These are phyloP conservation scores for Cosmopolites sordidus DNA, from an alignment of 2,888 invertebrate genomes.

Conservation along the genomic window DNA sequence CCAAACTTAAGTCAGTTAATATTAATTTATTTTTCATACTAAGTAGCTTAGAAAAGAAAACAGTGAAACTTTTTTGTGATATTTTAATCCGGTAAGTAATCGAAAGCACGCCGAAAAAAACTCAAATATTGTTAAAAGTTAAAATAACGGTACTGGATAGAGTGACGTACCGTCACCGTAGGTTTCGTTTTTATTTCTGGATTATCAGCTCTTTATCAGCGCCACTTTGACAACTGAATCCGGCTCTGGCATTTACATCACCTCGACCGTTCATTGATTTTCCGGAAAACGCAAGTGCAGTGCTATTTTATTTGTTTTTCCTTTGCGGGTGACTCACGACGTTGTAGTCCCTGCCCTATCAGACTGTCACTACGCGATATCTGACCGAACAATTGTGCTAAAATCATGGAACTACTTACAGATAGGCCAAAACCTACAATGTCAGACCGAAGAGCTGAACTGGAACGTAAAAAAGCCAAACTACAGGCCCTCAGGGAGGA, in stretches of 20 bases:
- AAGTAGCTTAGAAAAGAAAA: constrained; percentile 9
- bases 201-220: constrained; percentile 4
- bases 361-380: constrained; percentile 5
- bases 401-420: constrained; percentile 35
- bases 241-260: constrained; percentile 19
- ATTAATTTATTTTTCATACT: background rate
- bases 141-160: constrained; percentile 24
- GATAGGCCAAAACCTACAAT: constrained; percentile 49
- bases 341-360: constrained; percentile 18
- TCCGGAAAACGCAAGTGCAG: constrained; percentile 33
- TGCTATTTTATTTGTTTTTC: constrained; percentile 30
- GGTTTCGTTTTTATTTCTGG: constrained; percentile 7
- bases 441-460: constrained; percentile 88
- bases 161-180: constrained; percentile 12
- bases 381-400: background rate
- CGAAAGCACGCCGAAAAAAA: background rate
- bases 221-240: background rate
- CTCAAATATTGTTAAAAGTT: constrained; percentile 4
- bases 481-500: constrained; percentile 85
- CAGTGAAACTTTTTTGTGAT: constrained; percentile 6
- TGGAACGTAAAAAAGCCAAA: constrained; percentile 89
- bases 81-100: constrained; percentile 12
- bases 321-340: constrained; percentile 18
- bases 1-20: background rate
- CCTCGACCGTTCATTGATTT: constrained; percentile 31